Base-by-base conservation (phyloP, 2,113 vertebrate genomes). In the Butorides virescens region DNA sequence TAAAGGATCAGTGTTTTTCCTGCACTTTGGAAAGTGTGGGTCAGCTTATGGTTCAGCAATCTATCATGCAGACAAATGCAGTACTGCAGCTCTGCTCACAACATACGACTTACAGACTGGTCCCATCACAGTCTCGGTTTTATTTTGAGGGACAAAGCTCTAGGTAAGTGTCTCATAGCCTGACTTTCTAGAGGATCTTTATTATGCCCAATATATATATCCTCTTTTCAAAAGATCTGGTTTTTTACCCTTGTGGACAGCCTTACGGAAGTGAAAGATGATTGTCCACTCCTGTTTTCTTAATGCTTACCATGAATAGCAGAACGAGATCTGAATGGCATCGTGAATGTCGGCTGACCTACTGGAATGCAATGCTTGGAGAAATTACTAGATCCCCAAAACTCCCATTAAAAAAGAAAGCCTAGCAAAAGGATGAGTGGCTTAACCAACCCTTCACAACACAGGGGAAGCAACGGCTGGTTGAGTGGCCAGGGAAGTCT, bases 51-150 rank as follows among this genome's bases (percentile, higher is more conserved):
- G 58, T 50, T 72, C 88, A 59, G 63, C 26, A 65, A 42, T 3
- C 1, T 5, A 27, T 26, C 2, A 1, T 49, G 37, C 30, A 82
- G 78, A 32, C 1, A 3, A 78, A 61, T 2, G 15, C 15, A 32
- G 22, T 7, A 32, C 18, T 19, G 27, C 47, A 63, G 44, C 11
- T 72, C 53, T 65, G 53, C 72, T 70, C 27, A 20, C 0, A 0
- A 58, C 0, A 0, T 3, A 7, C 18, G 12, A 49, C 1, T 0
- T 12, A 53, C 63, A 70, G 62, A 55, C 30, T 12, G 32, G 42
- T 47, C 36, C 29, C 47, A 47, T 34, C 47, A 52, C 22, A 39
- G n/a, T 34, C 49, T 26, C 29, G 29, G 46, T 86, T 72, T 56
- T 23, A 37, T 34, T 55, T 50, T 23, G 15, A 70, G 23, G 22